Evolutionary conservation across 2,113 vertebrate species (phyloP).

Genomic region (Actinemys pallida): DNA sequence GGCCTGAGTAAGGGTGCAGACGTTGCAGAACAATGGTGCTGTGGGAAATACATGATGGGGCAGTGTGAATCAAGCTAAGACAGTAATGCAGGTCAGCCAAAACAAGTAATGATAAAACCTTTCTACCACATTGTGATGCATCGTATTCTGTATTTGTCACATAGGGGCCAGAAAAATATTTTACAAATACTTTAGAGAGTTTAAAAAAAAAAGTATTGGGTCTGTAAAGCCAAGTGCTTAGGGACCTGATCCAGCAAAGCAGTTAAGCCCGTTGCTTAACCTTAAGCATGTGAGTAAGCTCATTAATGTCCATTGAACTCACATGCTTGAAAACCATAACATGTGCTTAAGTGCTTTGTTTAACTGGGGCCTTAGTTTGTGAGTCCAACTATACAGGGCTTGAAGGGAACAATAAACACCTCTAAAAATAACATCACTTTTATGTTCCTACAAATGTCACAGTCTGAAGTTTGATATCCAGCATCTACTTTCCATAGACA

Average conservation of each 20-base stretch:
- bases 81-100: neutral
- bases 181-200: neutral
- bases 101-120: neutral
- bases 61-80: constrained; percentile 14
- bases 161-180: neutral
- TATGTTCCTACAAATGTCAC: neutral
- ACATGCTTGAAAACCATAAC: neutral
- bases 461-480: neutral
- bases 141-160: neutral
- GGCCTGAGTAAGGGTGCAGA: constrained; percentile 16
- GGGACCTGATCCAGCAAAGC: neutral
- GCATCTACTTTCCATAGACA: neutral
- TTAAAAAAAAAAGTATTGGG: neutral
- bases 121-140: neutral
- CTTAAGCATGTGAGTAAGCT: neutral
- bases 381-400: neutral
- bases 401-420: neutral
- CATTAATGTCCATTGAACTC: neutral
- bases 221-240: neutral
- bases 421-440: constrained; percentile 6
- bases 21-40: neutral
- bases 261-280: neutral
- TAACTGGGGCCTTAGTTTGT: neutral
- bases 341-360: neutral
- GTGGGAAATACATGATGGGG: neutral